Base-by-base conservation (phyloP, 2,888 invertebrate species). In the Sesia bembeciformis region DNA sequence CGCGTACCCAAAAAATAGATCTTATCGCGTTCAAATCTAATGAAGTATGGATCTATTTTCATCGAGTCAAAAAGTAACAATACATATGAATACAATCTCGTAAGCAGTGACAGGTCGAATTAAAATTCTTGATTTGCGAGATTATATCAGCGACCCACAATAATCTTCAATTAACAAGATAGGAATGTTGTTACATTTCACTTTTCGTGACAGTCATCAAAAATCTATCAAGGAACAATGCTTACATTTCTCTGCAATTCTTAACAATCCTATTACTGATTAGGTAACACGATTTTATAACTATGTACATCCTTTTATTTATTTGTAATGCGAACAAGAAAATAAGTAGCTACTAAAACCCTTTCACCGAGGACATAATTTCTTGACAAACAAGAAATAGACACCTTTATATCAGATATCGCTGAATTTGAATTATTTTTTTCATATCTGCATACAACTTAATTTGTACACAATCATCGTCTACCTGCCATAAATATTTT, bases 401-500 rank as follows among this genome's bases (percentile, higher is more conserved):
- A 23, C 23, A 23, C 23, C 23, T 23, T 23, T 23, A 23, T 23
- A 23, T 23, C 23, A 23, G 23, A 23, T 23, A 23, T 23, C 23
- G 23, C 23, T 23, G 23, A 46, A 23, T 46, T n/a, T n/a, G 23
- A 46, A 46, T 46, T 3, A 8, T 46, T 46, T 46, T n/a, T 46
- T 46, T 46, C 46, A 46, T 46, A 46, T 46, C 5, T 23, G 8
- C 46, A 46, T 46, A 46, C 8, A 23, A 46, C 8, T 46, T 46
- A 23, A 23, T 46, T 46, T 8, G 7, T 46, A 7, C 46, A 23
- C n/a, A 46, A 8, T 46, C 46, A 46, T 46, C 46, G 46, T 46
- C 39, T 56, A 65, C 63, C 57, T 57, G 63, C 63, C 62, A 66
- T 72, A 73, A 76, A 76, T 74, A 71, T 71, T 61, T 62, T 75